Conservation (phyloP, 1,140 invertebrate genomes). For the Drosophila paulistorum region DNA sequence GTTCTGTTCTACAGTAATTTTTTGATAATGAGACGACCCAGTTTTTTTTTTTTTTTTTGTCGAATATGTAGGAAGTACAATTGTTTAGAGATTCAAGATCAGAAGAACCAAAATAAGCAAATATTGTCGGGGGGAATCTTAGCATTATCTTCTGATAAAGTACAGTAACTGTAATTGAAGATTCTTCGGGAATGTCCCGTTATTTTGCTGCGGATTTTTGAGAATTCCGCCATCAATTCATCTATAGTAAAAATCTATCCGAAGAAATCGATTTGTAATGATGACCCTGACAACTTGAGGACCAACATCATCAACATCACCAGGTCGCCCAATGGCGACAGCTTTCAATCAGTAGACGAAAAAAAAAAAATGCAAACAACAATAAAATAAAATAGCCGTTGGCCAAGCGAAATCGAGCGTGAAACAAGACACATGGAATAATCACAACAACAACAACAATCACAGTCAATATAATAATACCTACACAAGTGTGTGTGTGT, state of each 20-base stretch:
- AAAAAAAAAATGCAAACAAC: constrained; percentile 13
- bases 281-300: not conserved
- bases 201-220: too few species aligned
- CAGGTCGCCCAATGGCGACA: constrained; percentile 25
- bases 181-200: too few species aligned
- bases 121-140: too few species aligned
- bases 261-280: not conserved
- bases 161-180: too few species aligned
- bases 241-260: too few species aligned
- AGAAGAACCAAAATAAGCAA: not conserved
- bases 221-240: too few species aligned
- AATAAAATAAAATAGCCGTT: constrained; percentile 38
- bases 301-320: constrained; percentile 2
- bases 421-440: constrained; percentile 63
- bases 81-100: not conserved
- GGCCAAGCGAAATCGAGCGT: constrained; percentile 59
- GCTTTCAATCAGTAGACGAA: constrained; percentile 46
- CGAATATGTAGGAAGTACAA: constrained; percentile 12
- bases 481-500: constrained; percentile 26
- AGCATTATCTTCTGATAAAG: too few species aligned
- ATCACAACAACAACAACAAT: not conserved
- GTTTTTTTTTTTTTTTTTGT: not conserved
- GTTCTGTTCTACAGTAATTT: constrained; percentile 37
- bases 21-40: constrained; percentile 48
- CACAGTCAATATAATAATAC: constrained; percentile 32